These are phyloP conservation scores for Stigmatopora nigra DNA, from an alignment of 2,113 vertebrate genomes.

Conservation along the genomic window DNA sequence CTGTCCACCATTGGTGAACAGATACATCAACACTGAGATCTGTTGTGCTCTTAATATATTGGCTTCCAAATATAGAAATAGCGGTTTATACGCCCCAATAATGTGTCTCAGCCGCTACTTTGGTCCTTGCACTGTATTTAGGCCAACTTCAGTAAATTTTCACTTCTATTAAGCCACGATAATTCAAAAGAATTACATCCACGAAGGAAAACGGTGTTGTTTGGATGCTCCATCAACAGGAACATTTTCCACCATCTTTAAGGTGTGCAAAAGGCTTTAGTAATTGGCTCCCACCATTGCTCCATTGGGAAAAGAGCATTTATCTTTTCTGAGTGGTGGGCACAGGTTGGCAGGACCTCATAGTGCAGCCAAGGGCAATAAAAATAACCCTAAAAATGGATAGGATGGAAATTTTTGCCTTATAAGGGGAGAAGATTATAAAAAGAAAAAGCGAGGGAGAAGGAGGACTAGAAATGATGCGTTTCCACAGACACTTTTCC, in stretches of 20 bases:
- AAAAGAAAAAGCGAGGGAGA: conserved; percentile 53
- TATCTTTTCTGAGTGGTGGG: conserved; percentile 53
- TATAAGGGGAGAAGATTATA: conserved; percentile 59
- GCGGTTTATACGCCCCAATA: background rate
- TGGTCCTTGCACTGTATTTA: background rate
- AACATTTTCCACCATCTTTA: conserved; percentile 27
- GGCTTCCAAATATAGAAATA: too few relatives aligned
- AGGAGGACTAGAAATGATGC: conserved; percentile 55
- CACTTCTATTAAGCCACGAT: conserved; percentile 14
- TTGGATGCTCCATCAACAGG: conserved; percentile 3
- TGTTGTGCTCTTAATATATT: too few relatives aligned
- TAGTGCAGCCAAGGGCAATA: conserved; percentile 65
- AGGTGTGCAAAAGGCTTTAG: conserved; percentile 48
- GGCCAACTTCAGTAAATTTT: background rate
- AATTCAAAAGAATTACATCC: conserved; percentile 32
- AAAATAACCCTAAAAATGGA: conserved; percentile 73
- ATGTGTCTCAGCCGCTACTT: background rate
- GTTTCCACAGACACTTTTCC: conserved; percentile 63
- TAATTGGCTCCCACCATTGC: conserved; percentile 24
- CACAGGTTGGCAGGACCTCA: conserved; percentile 69
- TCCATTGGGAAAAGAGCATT: conserved; percentile 43
- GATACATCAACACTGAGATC: too few relatives aligned
- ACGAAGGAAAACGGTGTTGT: conserved; percentile 1
- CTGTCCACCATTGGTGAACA: too few relatives aligned
- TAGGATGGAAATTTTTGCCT: conserved; percentile 71